Evolutionary conservation across 2,888 invertebrate genomes (phyloP), one percentile per base, ranked within the genome.

Genomic region (Heliconius aoede): DNA sequence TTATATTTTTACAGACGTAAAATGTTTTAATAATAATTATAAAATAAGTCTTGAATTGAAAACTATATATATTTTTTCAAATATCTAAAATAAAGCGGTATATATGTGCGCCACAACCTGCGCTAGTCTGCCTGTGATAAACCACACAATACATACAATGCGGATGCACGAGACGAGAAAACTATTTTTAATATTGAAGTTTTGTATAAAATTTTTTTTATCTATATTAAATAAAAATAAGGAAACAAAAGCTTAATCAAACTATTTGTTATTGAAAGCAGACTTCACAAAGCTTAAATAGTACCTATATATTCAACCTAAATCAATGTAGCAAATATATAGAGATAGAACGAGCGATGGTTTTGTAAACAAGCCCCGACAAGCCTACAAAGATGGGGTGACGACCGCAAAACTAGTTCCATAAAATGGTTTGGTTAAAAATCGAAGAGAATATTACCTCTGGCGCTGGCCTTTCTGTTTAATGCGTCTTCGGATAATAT

Each of bases 381-480:
- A 28, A 60, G 61, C 61, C 30, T 28, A 58, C 61, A 61, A 15
- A 24, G 62, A 61, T 21, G 32, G 69, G 46, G 46, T 67, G 51
- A 69, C 26, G 69, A 74, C 74, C 74, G 30, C 58, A 74, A 36
- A 69, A 69, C 26, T 46, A 24, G 40, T 69, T 61, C 69, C 69
- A 69, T 51, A 74, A 74, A 62, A 69, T 74, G 5, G 15, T 74
- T 62, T 32, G 51, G 30, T 40, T 51, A 69, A 36, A 74, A 68
- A 72, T 61, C 36, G 15, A 61, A 68, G 26, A 30, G 30, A 55
- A 30, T 51, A 21, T 69, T 69, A 69, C 55, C 69, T 32, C 24
- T 69, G 26, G 60, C 28, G 30, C 24, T 69, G 26, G 60, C 28
- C 51, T 24, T 51, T 69, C 30, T n/a, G 51, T 21, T 40, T 18